A percentile compares a stretch with the other conserved stretches of the same genome.
phyloP scores from a whole-genome alignment of 2,113 vertebrate species.

The Clarias magur region DNA sequence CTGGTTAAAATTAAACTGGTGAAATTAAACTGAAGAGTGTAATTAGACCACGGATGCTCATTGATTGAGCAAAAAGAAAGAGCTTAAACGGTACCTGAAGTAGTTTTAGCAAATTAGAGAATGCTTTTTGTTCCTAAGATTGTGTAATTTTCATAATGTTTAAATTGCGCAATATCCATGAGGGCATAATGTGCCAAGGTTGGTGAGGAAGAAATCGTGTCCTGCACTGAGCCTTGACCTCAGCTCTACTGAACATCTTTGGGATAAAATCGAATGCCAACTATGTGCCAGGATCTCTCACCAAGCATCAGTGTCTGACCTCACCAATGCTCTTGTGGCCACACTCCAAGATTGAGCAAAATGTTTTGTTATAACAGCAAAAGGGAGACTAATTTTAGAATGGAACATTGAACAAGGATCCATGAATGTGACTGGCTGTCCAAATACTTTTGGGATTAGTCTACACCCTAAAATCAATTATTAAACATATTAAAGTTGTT shows the following conservation, averaged over 20 bases:
- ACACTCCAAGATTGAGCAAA: background rate
- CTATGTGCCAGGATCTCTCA: background rate
- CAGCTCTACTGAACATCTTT: no score
- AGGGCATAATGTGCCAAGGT: background rate
- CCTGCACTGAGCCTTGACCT: no score
- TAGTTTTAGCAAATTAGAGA: background rate
- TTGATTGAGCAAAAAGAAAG: slow-evolving; percentile 2
- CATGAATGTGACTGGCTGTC: background rate
- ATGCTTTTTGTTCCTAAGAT: background rate
- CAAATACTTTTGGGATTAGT: background rate
- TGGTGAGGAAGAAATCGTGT: background rate
- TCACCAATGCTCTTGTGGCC: background rate
- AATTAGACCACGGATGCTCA: slow-evolving; percentile 29
- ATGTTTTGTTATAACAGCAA: background rate
- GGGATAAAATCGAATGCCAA: background rate
- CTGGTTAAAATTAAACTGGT: background rate
- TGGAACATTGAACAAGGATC: background rate
- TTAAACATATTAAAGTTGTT: background rate
- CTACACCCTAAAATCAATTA: background rate
- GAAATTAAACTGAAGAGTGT: slow-evolving; percentile 27
- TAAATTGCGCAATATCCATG: background rate
- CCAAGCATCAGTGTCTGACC: background rate
- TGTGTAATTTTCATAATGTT: no score
- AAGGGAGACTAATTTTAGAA: background rate
- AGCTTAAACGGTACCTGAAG: background rate